Percentiles rank a stretch among this genome's conserved stretches.
phyloP scores from a whole-genome alignment of 2,113 vertebrate genomes.

The Rhea americana region DNA sequence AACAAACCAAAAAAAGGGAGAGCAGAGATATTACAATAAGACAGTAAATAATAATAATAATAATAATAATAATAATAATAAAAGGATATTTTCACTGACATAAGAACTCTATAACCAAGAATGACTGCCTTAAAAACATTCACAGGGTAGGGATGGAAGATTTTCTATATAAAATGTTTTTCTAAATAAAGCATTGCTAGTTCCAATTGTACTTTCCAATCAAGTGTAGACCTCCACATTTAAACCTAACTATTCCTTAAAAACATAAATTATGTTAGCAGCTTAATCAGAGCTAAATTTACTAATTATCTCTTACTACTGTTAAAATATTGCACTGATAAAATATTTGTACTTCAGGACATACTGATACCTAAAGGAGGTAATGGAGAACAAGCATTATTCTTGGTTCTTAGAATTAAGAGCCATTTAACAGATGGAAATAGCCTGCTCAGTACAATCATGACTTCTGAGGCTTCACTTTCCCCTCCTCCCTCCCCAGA shows the following conservation, averaged over 20 bases:
- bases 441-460: not conserved
- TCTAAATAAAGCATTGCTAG: not conserved
- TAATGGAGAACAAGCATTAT: not conserved
- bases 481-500: not conserved
- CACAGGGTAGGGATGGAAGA: not conserved
- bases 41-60: no score
- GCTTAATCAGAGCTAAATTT: not conserved
- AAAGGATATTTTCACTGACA: not conserved
- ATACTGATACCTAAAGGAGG: not conserved
- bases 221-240: not conserved
- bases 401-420: not conserved
- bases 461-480: not conserved
- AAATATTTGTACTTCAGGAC: not conserved
- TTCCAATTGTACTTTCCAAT: not conserved
- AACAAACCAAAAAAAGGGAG: not conserved
- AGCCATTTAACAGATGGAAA: not conserved
- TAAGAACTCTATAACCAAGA: fast-evolving
- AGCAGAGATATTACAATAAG: not conserved
- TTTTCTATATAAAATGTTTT: not conserved
- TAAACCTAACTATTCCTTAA: not conserved
- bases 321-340: not conserved
- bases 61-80: not conserved
- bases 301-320: not conserved
- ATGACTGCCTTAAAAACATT: not conserved
- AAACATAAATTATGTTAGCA: not conserved